Evolutionary conservation across 2,888 invertebrate genomes (phyloP).

Genomic region (Escarpia spicata): DNA sequence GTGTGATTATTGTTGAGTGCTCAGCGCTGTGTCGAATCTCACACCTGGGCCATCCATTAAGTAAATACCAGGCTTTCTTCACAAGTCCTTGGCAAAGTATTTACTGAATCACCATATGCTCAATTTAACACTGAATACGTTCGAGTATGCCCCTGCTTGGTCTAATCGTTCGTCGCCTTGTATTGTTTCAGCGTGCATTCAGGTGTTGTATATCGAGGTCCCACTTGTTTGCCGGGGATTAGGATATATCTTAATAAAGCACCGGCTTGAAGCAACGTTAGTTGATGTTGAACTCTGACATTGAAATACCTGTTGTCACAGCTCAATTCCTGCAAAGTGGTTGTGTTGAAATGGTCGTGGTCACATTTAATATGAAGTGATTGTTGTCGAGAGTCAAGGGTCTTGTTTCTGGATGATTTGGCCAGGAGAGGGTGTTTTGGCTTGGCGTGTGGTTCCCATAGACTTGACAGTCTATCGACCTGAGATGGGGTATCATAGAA

Average conservation of each 20-base stretch:
- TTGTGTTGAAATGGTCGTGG: not conserved
- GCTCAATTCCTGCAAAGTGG: not conserved
- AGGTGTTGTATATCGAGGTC: not conserved
- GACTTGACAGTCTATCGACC: not conserved
- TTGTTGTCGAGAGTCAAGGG: not conserved
- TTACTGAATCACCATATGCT: not conserved
- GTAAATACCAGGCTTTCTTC: not conserved
- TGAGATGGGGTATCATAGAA: not conserved
- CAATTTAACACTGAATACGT: conserved; percentile 16
- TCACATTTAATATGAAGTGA: not conserved
- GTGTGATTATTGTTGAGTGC: conserved; percentile 13
- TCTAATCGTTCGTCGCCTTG: not conserved
- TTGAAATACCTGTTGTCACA: not conserved
- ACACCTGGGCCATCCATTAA: not conserved
- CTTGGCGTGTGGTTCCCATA: not conserved
- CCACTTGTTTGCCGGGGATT: not conserved
- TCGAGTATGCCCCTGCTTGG: conserved; percentile 16
- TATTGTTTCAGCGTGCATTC: not conserved
- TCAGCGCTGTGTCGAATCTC: not conserved
- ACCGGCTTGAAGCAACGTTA: not conserved
- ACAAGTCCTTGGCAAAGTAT: conserved; percentile 2
- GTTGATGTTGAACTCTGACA: not conserved
- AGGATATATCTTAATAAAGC: conserved; percentile 16
- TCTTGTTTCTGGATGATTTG: not conserved
- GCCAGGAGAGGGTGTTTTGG: not conserved